These are phyloP conservation scores for Drosophila monieri DNA, from an alignment of 2,888 invertebrate species.

Conservation along the genomic window DNA sequence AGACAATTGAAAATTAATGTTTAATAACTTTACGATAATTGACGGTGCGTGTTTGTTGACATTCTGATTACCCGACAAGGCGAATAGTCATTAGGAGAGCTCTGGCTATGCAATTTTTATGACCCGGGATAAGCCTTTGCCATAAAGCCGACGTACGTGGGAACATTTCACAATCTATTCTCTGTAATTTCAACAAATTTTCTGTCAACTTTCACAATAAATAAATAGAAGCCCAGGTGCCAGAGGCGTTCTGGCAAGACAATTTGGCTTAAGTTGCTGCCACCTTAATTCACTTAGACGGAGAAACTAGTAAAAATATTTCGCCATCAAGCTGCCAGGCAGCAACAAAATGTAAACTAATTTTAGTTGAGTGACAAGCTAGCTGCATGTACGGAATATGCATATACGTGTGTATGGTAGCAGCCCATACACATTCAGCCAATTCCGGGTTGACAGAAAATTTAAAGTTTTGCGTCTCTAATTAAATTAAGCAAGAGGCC, in stretches of 20 bases:
- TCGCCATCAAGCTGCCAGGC: constrained; percentile 45
- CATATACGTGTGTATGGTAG: constrained; percentile 4
- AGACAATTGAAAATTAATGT: constrained; percentile 46
- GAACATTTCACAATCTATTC: neutral
- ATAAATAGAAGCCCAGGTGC: constrained; percentile 14
- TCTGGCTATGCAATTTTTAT: neutral
- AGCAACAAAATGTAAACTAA: constrained; percentile 62
- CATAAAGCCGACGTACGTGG: no score
- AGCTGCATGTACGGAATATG: constrained; percentile 15
- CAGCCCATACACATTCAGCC: constrained; percentile 45
- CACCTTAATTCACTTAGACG: constrained; percentile 56
- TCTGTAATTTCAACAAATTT: constrained; percentile 25
- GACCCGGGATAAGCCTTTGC: neutral
- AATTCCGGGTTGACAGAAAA: constrained; percentile 56
- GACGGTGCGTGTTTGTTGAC: constrained; percentile 41
- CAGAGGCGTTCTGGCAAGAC: constrained; percentile 50
- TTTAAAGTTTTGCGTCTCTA: constrained; percentile 60
- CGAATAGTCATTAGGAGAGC: constrained; percentile 3
- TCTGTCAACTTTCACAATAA: constrained; percentile 24
- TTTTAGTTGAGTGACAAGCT: constrained; percentile 39
- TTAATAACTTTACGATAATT: constrained; percentile 34
- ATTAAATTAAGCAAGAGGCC: constrained; percentile 60
- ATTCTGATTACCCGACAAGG: constrained; percentile 32
- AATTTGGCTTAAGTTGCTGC: constrained; percentile 58
- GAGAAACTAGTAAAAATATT: constrained; percentile 63